Conservation (phyloP, 2,888 invertebrate species). For the Tricholauxania praeusta region DNA sequence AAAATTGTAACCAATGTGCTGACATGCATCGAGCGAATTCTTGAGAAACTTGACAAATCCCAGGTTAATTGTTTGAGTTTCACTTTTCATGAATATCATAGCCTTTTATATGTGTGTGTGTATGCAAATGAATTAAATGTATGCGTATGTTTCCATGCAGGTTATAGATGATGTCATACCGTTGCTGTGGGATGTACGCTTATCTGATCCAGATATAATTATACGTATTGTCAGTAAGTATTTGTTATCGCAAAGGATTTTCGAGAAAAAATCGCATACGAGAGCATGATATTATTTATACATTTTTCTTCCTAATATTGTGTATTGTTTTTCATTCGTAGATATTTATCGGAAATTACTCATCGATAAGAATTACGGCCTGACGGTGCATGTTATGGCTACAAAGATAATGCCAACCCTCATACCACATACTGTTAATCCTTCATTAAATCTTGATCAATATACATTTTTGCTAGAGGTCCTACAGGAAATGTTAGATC, state of each 20-base stretch:
- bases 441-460: constrained; percentile 84
- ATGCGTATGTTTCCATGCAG: constrained; percentile 46
- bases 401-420: constrained; percentile 93
- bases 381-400: constrained; percentile 92
- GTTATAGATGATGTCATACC: constrained; percentile 93
- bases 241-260: constrained; percentile 11
- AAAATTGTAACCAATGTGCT: constrained; percentile 85
- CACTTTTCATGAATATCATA: constrained; percentile 7
- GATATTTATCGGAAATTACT: constrained; percentile 93
- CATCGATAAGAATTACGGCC: constrained; percentile 89
- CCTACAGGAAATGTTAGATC: constrained; percentile 92
- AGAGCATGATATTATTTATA: neutral
- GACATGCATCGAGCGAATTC: constrained; percentile 82
- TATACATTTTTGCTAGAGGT: constrained; percentile 83
- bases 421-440: constrained; percentile 92
- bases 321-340: constrained; percentile 63
- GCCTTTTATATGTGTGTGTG: constrained; percentile 2
- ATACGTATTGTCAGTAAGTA: constrained; percentile 94
- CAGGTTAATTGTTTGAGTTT: constrained; percentile 68
- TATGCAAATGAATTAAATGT: too few species aligned
- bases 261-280: neutral
- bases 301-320: too few species aligned
- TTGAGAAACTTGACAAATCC: constrained; percentile 86
- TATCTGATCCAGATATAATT: constrained; percentile 90
- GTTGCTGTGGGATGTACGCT: constrained; percentile 85